Conservation (phyloP, 2,113 vertebrate genomes). For the Dasyornis broadbenti region DNA sequence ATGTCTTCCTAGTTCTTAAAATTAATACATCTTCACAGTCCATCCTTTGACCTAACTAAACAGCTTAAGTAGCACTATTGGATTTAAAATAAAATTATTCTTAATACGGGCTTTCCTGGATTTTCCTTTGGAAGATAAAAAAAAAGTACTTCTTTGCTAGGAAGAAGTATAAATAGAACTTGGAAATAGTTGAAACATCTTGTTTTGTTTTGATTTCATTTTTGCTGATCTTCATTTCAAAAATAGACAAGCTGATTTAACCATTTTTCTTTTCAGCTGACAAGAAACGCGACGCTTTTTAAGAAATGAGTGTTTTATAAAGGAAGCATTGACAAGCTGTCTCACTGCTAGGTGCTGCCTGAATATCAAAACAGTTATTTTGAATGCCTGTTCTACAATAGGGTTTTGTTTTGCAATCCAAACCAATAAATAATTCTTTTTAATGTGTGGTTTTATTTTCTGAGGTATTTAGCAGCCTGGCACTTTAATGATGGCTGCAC, state of each 20-base stretch:
- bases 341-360: background rate
- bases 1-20: background rate
- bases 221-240: slow-evolving; percentile 25
- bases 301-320: background rate
- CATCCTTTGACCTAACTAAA: background rate
- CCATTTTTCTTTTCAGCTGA: slow-evolving; percentile 30
- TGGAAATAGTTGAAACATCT: background rate
- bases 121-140: background rate
- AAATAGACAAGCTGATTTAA: slow-evolving; percentile 52
- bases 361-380: slow-evolving; percentile 51
- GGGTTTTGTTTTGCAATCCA: background rate
- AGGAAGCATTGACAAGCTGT: slow-evolving; percentile 32
- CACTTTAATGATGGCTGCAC: background rate
- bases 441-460: background rate
- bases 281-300: background rate
- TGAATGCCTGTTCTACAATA: background rate
- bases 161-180: background rate
- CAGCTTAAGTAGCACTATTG: background rate
- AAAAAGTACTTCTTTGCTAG: background rate
- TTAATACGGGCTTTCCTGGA: background rate
- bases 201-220: slow-evolving; percentile 29
- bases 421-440: slow-evolving; percentile 22
- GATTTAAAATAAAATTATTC: background rate
- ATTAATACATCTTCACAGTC: background rate
- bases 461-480: slow-evolving; percentile 3